Conservation (phyloP, 2,113 vertebrate species). For the Callionymus lyra region DNA sequence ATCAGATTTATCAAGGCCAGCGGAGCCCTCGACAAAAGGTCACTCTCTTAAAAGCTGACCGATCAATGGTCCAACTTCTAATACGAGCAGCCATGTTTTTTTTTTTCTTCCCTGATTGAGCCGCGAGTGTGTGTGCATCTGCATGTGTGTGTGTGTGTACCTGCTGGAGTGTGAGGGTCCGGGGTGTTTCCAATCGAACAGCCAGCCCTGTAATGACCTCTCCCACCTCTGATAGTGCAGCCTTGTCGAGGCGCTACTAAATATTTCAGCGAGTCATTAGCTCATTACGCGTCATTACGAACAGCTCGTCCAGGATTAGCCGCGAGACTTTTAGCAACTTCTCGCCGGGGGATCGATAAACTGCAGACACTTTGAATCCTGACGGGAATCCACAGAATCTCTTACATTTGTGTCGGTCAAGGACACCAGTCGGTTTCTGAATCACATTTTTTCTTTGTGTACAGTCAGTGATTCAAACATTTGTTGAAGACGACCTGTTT, state of each 20-base stretch:
- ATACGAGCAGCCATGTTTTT: constrained; percentile 52
- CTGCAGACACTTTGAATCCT: constrained; percentile 55
- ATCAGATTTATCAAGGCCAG: constrained; percentile 87
- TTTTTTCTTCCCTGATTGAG: constrained; percentile 28
- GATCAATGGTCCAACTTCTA: constrained; percentile 71
- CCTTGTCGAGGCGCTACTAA: constrained; percentile 63
- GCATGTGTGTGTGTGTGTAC: constrained; percentile 31
- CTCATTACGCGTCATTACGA: constrained; percentile 69
- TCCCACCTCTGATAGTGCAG: constrained; percentile 50
- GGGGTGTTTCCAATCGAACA: constrained; percentile 63
- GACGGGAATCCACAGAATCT: too few species aligned
- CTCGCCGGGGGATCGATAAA: constrained; percentile 64
- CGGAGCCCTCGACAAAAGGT: constrained; percentile 79
- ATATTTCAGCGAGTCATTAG: constrained; percentile 74
- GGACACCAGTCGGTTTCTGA: too few species aligned
- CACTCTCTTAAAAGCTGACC: constrained; percentile 82
- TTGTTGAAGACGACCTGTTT: too few species aligned
- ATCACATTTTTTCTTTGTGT: too few species aligned
- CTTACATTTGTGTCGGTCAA: too few species aligned
- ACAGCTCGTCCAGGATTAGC: constrained; percentile 61
- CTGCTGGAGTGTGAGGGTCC: constrained; percentile 26
- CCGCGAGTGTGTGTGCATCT: constrained; percentile 33
- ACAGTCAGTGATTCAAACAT: too few species aligned
- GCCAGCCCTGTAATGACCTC: constrained; percentile 53
- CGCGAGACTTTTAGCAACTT: constrained; percentile 61